phyloP scores from a whole-genome alignment of 2,888 invertebrate genomes.

The Drosophila neotestacea region DNA sequence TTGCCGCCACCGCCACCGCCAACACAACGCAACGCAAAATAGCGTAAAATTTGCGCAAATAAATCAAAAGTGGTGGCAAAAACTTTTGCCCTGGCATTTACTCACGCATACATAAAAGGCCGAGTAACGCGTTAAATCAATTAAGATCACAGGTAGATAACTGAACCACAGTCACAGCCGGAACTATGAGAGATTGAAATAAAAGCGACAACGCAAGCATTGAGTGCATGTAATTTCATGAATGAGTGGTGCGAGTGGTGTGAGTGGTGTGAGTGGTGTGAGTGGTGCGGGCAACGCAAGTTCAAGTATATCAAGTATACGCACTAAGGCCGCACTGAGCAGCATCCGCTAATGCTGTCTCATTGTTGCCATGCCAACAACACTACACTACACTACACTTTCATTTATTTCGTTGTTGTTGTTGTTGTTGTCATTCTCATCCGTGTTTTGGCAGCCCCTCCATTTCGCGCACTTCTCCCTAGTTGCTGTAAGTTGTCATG shows the following conservation, averaged over 20 bases:
- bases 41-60: slow-evolving; percentile 63
- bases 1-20: slow-evolving; percentile 13
- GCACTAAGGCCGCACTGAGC: slow-evolving; percentile 44
- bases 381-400: slow-evolving; percentile 7
- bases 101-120: slow-evolving; percentile 10
- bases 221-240: slow-evolving; percentile 42
- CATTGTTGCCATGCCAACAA: slow-evolving; percentile 19
- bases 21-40: slow-evolving; percentile 25
- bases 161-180: slow-evolving; percentile 22
- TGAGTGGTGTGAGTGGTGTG: slow-evolving; percentile 29
- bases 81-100: slow-evolving; percentile 42
- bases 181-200: slow-evolving; percentile 32
- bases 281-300: slow-evolving; percentile 40
- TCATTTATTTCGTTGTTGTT: slow-evolving; percentile 15
- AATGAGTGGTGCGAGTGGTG: slow-evolving; percentile 43
- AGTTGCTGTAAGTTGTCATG: slow-evolving; percentile 26
- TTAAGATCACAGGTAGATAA: slow-evolving; percentile 45
- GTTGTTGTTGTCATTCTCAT: slow-evolving; percentile 41
- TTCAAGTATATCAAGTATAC: slow-evolving; percentile 63
- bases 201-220: slow-evolving; percentile 11
- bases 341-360: slow-evolving; percentile 43
- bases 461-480: background rate
- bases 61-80: slow-evolving; percentile 62
- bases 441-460: slow-evolving; percentile 17
- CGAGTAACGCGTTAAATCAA: slow-evolving; percentile 57